Conservation (phyloP, 2,797 vertebrate species). For the Silurus aristotelis region DNA sequence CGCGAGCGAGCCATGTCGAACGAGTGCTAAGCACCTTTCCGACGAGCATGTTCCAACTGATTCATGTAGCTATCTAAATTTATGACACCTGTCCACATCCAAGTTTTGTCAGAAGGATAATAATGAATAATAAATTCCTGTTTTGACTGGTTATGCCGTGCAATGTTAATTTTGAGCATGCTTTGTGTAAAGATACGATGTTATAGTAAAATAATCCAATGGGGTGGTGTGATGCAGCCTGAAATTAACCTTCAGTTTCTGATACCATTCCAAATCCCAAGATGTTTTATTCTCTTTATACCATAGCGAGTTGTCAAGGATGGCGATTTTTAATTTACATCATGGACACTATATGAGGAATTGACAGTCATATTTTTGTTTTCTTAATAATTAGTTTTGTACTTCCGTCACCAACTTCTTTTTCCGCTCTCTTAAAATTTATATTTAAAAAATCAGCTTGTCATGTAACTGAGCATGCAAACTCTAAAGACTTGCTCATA, state of each 20-base stretch:
- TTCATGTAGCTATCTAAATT: conserved; percentile 21
- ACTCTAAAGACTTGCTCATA: background rate
- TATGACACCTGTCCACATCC: conserved; percentile 22
- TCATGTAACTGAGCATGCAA: background rate
- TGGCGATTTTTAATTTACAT: background rate
- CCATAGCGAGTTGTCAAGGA: background rate
- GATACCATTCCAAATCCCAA: background rate
- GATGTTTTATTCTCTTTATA: background rate
- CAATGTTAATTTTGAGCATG: background rate
- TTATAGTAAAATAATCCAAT: background rate
- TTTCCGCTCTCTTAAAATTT: background rate
- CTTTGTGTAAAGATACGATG: background rate
- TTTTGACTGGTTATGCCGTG: background rate
- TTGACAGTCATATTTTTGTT: no score
- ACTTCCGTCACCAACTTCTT: no score
- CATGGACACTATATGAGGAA: background rate
- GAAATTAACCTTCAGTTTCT: background rate
- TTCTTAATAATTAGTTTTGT: background rate
- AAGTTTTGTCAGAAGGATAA: background rate
- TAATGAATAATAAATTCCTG: background rate
- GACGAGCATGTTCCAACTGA: conserved; percentile 40
- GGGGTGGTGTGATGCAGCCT: background rate
- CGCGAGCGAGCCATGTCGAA: conserved; percentile 26
- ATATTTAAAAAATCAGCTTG: background rate
- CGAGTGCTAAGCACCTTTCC: conserved; percentile 17